Evolutionary conservation across 2,113 vertebrate genomes (phyloP).

Genomic region (Leiothrix lutea): DNA sequence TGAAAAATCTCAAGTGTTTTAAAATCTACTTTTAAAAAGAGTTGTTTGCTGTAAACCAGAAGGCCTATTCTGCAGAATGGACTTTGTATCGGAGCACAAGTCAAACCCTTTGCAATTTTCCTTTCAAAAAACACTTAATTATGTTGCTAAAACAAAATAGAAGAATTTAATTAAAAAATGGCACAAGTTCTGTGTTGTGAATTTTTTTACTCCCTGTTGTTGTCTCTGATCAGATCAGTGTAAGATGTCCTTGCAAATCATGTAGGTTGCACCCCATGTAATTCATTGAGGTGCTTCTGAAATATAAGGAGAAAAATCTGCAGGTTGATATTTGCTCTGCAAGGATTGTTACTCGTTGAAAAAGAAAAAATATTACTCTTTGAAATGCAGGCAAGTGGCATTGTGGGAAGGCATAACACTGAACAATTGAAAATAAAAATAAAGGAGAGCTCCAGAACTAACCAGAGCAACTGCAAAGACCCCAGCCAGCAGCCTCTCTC

Average conservation of each 20-base stretch:
- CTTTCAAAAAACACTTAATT: not conserved
- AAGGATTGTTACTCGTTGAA: not conserved
- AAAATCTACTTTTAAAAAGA: not conserved
- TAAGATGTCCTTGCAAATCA: not conserved
- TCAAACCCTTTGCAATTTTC: not conserved
- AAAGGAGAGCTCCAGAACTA: not conserved
- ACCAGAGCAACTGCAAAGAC: not conserved
- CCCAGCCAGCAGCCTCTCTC: not conserved
- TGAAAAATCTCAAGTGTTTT: not conserved
- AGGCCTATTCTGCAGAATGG: not conserved
- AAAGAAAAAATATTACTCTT: not conserved
- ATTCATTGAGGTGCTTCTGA: not conserved
- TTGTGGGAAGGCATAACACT: not conserved
- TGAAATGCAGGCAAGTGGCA: not conserved
- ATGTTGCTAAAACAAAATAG: not conserved
- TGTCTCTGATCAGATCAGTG: not conserved
- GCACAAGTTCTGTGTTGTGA: not conserved
- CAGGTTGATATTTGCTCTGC: not conserved
- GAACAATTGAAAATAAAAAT: not conserved
- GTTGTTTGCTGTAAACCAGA: not conserved
- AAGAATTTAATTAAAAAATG: not conserved
- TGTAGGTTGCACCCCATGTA: not conserved
- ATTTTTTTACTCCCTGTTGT: not conserved
- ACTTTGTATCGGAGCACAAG: not conserved
- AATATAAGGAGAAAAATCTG: not conserved